Percentiles rank a stretch among this genome's conserved stretches.
Evolutionary conservation across 2,113 vertebrate species (phyloP).

Genomic region (Neomonachus schauinslandi): DNA sequence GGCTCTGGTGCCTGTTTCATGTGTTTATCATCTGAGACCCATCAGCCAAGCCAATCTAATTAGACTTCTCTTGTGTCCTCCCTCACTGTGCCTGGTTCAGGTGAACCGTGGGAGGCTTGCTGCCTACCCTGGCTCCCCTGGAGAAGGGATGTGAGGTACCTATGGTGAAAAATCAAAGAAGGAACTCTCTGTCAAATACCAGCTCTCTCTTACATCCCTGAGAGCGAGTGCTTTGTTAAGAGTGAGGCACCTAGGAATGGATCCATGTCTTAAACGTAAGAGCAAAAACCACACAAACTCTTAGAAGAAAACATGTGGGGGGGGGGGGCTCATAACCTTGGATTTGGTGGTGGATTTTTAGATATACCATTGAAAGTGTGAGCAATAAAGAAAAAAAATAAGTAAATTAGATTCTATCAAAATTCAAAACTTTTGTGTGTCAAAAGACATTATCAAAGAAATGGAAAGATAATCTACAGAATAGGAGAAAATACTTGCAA

Average conservation of each 20-base stretch:
- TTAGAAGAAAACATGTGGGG: neutral
- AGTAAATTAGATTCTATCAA: neutral
- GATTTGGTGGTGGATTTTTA: neutral
- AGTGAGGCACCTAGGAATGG: neutral
- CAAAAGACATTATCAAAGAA: neutral
- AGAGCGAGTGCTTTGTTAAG: neutral
- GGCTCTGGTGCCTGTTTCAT: neutral
- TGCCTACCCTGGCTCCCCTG: neutral
- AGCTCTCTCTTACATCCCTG: neutral
- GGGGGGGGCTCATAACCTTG: neutral
- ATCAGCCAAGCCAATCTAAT: neutral
- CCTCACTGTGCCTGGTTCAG: neutral
- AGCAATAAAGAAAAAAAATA: neutral
- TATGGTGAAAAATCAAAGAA: neutral
- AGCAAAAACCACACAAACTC: neutral
- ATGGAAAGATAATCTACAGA: neutral
- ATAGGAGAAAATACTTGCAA: neutral
- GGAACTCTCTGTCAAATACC: neutral
- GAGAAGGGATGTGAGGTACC: neutral
- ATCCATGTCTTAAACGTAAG: neutral
- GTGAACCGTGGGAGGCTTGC: neutral
- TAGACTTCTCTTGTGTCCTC: neutral
- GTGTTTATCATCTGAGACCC: neutral
- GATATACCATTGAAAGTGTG: neutral
- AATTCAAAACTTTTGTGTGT: neutral